Evolutionary conservation across 2,113 vertebrate genomes (phyloP).

Genomic region (Microtus ochrogaster): DNA sequence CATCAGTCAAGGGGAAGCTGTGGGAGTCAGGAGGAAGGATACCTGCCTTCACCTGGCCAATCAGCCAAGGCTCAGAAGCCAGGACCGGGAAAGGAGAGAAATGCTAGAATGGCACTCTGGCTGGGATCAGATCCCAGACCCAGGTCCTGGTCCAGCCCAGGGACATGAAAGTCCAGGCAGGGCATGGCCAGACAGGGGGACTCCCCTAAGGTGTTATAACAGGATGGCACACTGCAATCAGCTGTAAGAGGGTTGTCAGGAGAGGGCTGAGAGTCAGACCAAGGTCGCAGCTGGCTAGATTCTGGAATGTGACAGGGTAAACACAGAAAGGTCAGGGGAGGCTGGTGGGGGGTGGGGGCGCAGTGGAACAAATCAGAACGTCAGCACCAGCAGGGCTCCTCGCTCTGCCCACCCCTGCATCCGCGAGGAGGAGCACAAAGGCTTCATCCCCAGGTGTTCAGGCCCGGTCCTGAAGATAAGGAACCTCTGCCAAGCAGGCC

Average conservation of each 20-base stretch:
- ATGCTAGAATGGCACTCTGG: too few species aligned
- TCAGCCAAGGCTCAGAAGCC: not conserved
- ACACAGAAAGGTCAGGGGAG: not conserved
- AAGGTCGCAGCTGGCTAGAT: not conserved
- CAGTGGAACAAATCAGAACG: not conserved
- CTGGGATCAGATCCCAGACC: not conserved
- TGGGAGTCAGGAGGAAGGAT: not conserved
- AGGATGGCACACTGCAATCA: not conserved
- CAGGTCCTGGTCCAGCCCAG: not conserved
- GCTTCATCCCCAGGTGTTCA: not conserved
- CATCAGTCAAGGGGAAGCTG: not conserved
- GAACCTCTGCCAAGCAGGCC: not conserved
- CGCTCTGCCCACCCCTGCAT: too few species aligned
- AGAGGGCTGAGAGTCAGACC: not conserved
- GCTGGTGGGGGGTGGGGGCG: too few species aligned
- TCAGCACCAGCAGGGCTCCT: not conserved
- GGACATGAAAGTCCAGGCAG: not conserved
- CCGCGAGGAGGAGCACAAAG: not conserved
- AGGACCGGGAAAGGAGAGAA: too few species aligned
- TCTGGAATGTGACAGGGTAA: not conserved
- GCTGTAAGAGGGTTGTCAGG: not conserved
- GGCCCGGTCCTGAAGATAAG: not conserved
- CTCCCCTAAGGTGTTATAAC: not conserved
- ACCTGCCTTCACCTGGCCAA: not conserved
- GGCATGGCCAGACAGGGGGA: not conserved